phyloP scores from a whole-genome alignment of 23 tunicate species.

The Oikopleura dioica region DNA sequence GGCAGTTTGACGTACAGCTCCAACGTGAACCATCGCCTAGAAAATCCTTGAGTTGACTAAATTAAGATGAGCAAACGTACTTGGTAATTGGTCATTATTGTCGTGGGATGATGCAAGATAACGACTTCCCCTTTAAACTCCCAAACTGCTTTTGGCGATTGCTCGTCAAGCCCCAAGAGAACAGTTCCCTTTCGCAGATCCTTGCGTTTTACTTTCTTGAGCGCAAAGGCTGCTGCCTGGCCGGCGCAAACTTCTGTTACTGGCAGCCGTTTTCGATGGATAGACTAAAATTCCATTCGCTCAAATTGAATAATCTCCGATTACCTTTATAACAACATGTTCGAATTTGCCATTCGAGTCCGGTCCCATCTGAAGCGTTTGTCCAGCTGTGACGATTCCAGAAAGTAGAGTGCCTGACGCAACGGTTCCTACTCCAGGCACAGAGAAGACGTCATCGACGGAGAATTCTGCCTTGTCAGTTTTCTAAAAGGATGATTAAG shows the following conservation, averaged over 20 bases:
- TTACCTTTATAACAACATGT: too few species aligned
- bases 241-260: constrained; percentile 67
- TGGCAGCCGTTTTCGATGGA: constrained; percentile 68
- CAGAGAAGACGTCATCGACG: constrained; percentile 89
- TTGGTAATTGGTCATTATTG: constrained; percentile 74
- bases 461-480: constrained; percentile 49
- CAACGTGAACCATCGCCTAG: constrained; percentile 47
- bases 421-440: constrained; percentile 58
- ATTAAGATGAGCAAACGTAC: too few species aligned
- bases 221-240: constrained; percentile 82
- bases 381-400: constrained; percentile 46
- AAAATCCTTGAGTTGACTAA: background rate
- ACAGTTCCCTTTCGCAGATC: constrained; percentile 7
- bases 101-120: constrained; percentile 91
- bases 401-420: constrained; percentile 59
- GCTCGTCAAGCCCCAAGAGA: background rate
- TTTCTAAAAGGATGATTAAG: too few species aligned
- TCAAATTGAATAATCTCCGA: too few species aligned
- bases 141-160: constrained; percentile 82
- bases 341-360: constrained; percentile 80
- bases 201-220: constrained; percentile 36
- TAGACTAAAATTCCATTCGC: constrained; percentile 67
- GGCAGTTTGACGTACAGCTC: constrained; percentile 85
- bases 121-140: constrained; percentile 82
- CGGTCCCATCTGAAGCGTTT: constrained; percentile 54